A percentile compares a stretch with the other conserved stretches of the same genome.
These are phyloP conservation scores for Pandion haliaetus DNA, from an alignment of 2,113 vertebrate species.

Conservation along the genomic window DNA sequence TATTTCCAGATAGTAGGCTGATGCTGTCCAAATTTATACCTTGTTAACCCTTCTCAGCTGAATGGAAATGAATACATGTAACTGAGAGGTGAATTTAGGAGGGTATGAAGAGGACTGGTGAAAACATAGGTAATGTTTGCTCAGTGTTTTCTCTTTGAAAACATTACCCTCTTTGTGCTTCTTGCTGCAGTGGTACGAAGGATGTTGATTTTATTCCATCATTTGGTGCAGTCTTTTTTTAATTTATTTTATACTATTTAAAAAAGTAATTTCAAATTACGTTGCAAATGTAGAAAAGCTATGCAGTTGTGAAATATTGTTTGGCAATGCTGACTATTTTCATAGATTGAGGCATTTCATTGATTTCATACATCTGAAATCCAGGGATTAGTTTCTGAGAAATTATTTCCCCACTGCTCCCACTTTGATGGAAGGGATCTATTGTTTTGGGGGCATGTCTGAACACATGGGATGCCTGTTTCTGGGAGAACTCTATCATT, in stretches of 20 bases:
- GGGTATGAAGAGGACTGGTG: background rate
- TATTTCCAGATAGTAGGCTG: background rate
- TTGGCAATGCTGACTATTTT: background rate
- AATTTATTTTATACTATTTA: background rate
- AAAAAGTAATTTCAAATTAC: background rate
- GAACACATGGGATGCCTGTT: conserved; percentile 20
- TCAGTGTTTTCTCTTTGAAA: background rate
- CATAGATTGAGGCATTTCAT: background rate
- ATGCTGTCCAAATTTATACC: background rate
- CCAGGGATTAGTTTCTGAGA: conserved; percentile 46
- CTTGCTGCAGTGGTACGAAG: background rate
- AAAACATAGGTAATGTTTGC: background rate
- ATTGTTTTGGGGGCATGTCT: conserved; percentile 31
- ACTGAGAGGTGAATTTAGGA: background rate
- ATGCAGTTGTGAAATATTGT: background rate
- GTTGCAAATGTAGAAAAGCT: background rate
- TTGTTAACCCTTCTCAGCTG: background rate
- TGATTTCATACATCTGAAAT: conserved; percentile 55
- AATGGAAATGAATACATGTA: background rate
- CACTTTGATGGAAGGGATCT: conserved; percentile 42
- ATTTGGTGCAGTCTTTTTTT: background rate
- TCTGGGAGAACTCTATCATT: conserved; percentile 35
- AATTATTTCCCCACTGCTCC: conserved; percentile 14
- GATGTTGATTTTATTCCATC: background rate
- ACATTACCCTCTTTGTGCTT: background rate